These are phyloP conservation scores for Pachyseris speciosa DNA, from an alignment of 64 coral and sea anemone genomes.

Conservation along the genomic window DNA sequence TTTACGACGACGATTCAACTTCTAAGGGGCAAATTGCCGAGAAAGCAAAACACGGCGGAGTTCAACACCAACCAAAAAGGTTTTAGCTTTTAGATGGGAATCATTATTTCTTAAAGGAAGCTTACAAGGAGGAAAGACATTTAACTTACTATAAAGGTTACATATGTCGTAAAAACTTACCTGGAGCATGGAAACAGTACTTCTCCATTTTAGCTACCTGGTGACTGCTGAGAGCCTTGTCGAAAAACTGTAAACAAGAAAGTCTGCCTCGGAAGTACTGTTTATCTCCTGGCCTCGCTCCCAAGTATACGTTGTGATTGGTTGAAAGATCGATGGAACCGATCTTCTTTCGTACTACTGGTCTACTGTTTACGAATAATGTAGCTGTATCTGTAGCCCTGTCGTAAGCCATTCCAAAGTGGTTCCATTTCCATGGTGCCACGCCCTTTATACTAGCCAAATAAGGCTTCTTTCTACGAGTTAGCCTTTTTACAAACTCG, in stretches of 20 bases:
- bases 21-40: too few relatives aligned
- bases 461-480: conserved; percentile 33
- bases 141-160: too few relatives aligned
- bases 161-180: background rate
- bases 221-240: conserved; percentile 26
- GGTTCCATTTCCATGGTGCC: conserved; percentile 79
- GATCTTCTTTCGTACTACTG: conserved; percentile 36
- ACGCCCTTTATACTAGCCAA: conserved; percentile 38
- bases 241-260: conserved; percentile 74
- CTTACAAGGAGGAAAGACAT: too few relatives aligned
- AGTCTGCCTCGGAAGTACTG: conserved; percentile 67
- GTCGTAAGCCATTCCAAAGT: conserved; percentile 70
- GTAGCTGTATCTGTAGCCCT: conserved; percentile 55
- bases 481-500: conserved; percentile 38
- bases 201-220: conserved; percentile 38
- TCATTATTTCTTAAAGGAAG: too few relatives aligned
- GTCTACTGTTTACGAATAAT: conserved; percentile 69
- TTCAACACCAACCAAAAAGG: too few relatives aligned
- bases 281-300: conserved; percentile 55
- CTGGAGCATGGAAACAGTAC: conserved; percentile 44
- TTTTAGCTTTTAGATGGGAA: too few relatives aligned
- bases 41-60: too few relatives aligned
- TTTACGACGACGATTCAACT: too few relatives aligned
- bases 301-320: conserved; percentile 75
- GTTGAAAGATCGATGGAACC: conserved; percentile 64